phyloP scores from a whole-genome alignment of 2,797 vertebrate species.

The Alca torda region DNA sequence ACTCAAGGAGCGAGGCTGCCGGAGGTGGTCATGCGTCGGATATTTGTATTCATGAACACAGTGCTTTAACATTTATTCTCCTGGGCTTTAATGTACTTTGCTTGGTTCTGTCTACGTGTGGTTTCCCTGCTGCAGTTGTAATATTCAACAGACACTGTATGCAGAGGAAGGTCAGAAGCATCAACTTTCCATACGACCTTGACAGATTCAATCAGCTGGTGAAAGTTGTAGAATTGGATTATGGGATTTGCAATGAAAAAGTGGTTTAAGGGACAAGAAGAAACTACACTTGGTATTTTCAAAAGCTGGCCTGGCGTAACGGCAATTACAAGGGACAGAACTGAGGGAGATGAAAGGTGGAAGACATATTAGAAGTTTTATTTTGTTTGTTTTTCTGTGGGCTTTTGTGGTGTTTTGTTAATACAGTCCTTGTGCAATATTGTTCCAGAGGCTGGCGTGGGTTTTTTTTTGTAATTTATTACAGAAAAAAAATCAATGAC shows the following conservation, averaged over 20 bases:
- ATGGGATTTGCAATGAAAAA: slow-evolving; percentile 59
- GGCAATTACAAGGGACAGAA: not conserved
- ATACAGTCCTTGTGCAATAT: not conserved
- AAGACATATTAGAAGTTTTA: not conserved
- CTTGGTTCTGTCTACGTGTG: slow-evolving; percentile 16
- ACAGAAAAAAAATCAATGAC: slow-evolving; percentile 3
- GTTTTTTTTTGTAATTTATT: not conserved
- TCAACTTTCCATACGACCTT: slow-evolving; percentile 60
- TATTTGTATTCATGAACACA: slow-evolving; percentile 45
- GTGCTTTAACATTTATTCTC: slow-evolving; percentile 53
- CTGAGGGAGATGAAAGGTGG: not conserved
- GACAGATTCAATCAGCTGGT: slow-evolving; percentile 44
- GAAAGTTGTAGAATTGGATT: slow-evolving; percentile 68
- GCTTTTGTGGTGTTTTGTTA: not conserved
- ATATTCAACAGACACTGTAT: slow-evolving; percentile 44
- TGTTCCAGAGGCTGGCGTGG: not conserved
- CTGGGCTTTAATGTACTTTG: slow-evolving; percentile 55
- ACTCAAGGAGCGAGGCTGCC: not conserved
- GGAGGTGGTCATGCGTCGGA: not conserved
- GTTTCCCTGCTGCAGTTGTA: slow-evolving; percentile 21
- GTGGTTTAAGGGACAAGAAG: slow-evolving; percentile 25
- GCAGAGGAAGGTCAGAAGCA: slow-evolving; percentile 58
- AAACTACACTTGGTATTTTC: not conserved
- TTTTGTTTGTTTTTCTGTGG: not conserved
- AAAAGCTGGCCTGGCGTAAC: not conserved